These are phyloP conservation scores for Belgica antarctica DNA, from an alignment of 2,888 invertebrate species.

Conservation along the genomic window DNA sequence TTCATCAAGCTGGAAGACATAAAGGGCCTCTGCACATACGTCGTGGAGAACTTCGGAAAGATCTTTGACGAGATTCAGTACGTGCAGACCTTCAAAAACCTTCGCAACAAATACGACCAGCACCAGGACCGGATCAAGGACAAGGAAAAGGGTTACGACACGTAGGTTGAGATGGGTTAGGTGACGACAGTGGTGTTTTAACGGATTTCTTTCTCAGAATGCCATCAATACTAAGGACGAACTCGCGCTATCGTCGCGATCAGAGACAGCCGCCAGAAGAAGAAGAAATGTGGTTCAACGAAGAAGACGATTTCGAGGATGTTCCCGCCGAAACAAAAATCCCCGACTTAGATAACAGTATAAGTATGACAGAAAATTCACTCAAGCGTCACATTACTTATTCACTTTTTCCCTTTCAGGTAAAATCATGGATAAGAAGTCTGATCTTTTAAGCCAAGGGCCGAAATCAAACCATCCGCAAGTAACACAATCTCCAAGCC, in stretches of 20 bases:
- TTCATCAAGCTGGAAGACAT: constrained; percentile 94
- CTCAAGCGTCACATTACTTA: neutral
- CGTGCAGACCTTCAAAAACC: constrained; percentile 95
- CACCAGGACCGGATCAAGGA: constrained; percentile 88
- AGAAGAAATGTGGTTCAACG: constrained; percentile 98
- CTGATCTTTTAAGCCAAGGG: constrained; percentile 49
- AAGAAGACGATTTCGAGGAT: constrained; percentile 90
- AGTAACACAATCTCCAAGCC: constrained; percentile 48
- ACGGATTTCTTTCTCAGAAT: constrained; percentile 58
- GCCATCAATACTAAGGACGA: constrained; percentile 74
- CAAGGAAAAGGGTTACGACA: constrained; percentile 72
- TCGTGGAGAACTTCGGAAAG: constrained; percentile 94
- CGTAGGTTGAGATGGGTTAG: constrained; percentile 57
- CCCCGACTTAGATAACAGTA: constrained; percentile 54
- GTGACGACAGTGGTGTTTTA: too few relatives aligned
- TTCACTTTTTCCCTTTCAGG: constrained; percentile 52
- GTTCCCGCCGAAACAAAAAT: constrained; percentile 63
- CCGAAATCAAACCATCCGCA: constrained; percentile 55
- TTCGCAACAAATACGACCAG: constrained; percentile 85
- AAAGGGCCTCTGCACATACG: constrained; percentile 84
- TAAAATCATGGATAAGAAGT: constrained; percentile 66
- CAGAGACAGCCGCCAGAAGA: constrained; percentile 93
- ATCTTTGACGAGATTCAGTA: constrained; percentile 93
- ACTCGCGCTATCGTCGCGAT: constrained; percentile 80
- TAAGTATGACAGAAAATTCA: constrained; percentile 51